phyloP scores from a whole-genome alignment of 1,140 invertebrate species.

The Pomacea maculata region DNA sequence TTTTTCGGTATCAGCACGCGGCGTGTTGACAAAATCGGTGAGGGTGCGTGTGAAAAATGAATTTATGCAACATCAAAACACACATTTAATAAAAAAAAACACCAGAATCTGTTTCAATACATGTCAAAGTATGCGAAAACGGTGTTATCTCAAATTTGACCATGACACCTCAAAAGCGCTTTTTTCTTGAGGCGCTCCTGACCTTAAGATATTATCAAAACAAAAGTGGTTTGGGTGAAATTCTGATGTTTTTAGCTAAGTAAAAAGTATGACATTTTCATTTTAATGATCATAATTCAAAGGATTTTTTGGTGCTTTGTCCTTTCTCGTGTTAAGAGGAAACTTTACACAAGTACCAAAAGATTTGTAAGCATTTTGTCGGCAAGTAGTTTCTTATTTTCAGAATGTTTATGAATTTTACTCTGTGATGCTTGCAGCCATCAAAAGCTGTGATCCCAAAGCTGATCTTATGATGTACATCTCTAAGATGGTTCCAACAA shows the following conservation, averaged over 20 bases:
- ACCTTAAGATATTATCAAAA: neutral
- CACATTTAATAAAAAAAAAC: neutral
- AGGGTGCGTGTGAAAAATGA: neutral
- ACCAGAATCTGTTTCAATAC: neutral
- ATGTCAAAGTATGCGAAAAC: neutral
- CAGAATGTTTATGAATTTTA: neutral
- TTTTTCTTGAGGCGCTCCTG: no score
- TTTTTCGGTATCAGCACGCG: neutral
- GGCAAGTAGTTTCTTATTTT: no score
- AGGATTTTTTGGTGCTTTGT: neutral
- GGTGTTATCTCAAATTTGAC: neutral
- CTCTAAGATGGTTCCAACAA: conserved; percentile 99
- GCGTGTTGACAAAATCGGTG: neutral
- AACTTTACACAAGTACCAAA: no score
- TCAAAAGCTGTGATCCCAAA: conserved; percentile 92
- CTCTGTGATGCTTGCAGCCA: conserved; percentile 54
- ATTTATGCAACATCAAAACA: neutral
- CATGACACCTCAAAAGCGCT: no score
- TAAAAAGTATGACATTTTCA: neutral
- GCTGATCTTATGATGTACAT: conserved; percentile 99
- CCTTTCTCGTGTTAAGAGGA: no score
- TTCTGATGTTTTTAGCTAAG: neutral
- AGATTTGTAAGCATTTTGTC: neutral
- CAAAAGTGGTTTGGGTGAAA: neutral
- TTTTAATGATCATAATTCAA: neutral